Percentiles rank a stretch among this genome's conserved stretches.
These are phyloP conservation scores for Jacana jacana DNA, from an alignment of 2,113 vertebrate genomes.

Conservation along the genomic window DNA sequence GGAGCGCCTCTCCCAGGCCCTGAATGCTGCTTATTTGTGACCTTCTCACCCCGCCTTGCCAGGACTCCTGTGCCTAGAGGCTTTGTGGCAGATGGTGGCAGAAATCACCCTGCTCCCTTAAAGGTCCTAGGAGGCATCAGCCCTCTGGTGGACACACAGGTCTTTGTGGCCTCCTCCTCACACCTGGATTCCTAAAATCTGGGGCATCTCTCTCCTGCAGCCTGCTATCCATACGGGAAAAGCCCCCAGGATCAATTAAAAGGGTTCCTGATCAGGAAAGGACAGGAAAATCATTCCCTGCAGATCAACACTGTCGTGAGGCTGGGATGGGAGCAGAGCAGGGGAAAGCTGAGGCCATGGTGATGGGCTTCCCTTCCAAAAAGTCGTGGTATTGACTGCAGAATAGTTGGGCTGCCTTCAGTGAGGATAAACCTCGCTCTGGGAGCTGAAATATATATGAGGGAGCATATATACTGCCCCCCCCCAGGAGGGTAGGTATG, in stretches of 20 bases:
- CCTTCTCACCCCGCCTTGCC: conserved; percentile 6
- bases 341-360: background rate
- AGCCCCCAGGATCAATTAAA: background rate
- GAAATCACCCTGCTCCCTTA: background rate
- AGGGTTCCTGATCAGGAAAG: background rate
- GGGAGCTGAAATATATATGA: accelerated
- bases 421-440: background rate
- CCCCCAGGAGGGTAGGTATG: too few species aligned
- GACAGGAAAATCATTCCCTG: background rate
- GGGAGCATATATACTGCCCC: too few species aligned
- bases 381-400: background rate
- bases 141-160: background rate
- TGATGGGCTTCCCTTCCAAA: background rate
- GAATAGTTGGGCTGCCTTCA: background rate
- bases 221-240: background rate
- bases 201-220: background rate
- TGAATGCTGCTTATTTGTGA: background rate
- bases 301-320: background rate
- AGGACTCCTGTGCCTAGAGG: background rate
- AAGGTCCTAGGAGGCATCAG: background rate
- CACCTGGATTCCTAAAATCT: background rate
- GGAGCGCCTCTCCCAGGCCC: background rate
- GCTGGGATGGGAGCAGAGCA: background rate
- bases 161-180: background rate
- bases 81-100: background rate